Evolutionary conservation across 2,113 vertebrate genomes (phyloP), one percentile per base, ranked within the genome.

Genomic region (Malurus elegans): DNA sequence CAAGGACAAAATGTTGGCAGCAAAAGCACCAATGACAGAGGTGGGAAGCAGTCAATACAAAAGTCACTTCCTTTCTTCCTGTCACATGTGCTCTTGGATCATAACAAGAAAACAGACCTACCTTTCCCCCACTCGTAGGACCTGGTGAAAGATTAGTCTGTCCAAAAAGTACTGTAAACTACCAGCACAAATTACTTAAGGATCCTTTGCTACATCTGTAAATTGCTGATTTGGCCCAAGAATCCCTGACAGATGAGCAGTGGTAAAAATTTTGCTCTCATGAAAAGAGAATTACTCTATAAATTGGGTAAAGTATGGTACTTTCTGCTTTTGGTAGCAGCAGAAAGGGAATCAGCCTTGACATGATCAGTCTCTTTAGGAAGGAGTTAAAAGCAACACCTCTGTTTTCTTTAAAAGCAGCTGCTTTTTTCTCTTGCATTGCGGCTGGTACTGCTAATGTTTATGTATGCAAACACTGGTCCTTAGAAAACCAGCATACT

Each of bases 21-120:
- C 15, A 88, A 65, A 86, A 86, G 34, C 38, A 69, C 51, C 51
- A 85, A 82, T 86, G 66, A 7, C 67, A 53, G 79, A 84, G n/a
- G 34, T 60, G 70, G 76, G 36, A 64, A 94, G 65, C 29, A 12
- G n/a, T 29, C 69, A 78, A 24, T 53, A 80, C 53, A 79, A 88
- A 92, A 67, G 67, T 85, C 78, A 16, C 57, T 94, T 96, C 94
- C 92, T 91, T 85, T 88, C 58, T 95, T 95, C 84, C 94, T 2
- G 51, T 84, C 86, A 86, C 12, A 1, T 71, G 79, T 36, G 36
- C 40, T 86, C 53, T 56, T 42, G 79, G 64, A 45, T 51, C 36
- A 16, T 29, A 82, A 58, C 25, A 28, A 88, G 70, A 45, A 62
- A 76, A 25, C n/a, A 34, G 45, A 72, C 20, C 9, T 64, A 28